Evolutionary conservation across 2,888 invertebrate genomes (phyloP).

Genomic region (Andrena hattorfiana): DNA sequence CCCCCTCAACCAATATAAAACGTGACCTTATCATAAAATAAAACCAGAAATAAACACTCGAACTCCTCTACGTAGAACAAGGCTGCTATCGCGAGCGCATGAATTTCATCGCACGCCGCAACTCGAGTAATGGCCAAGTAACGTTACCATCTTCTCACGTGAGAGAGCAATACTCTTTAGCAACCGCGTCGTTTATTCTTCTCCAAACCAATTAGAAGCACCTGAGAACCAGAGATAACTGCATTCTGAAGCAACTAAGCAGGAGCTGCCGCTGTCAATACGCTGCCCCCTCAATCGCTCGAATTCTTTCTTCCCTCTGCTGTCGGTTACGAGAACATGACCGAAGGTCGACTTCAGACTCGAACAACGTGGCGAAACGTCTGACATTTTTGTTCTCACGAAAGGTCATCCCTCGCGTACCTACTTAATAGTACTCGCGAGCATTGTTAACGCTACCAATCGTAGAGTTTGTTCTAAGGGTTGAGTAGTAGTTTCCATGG

Average conservation of each 20-base stretch:
- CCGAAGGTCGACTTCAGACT: constrained; percentile 43
- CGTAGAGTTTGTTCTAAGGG: neutral
- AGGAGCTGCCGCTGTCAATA: constrained; percentile 25
- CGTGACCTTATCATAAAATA: too few relatives aligned
- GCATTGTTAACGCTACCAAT: neutral
- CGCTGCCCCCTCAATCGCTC: neutral
- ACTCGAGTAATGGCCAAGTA: constrained; percentile 27
- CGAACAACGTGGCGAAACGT: constrained; percentile 15
- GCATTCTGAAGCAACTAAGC: constrained; percentile 31
- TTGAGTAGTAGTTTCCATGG: neutral
- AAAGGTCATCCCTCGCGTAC: constrained; percentile 13
- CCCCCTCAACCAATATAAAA: too few relatives aligned
- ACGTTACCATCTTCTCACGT: constrained; percentile 49
- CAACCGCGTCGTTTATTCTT: constrained; percentile 48
- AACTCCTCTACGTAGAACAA: neutral
- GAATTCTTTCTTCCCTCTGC: constrained; percentile 25
- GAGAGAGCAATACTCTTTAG: constrained; percentile 50
- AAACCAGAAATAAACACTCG: too few relatives aligned
- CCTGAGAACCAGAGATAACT: constrained; percentile 49
- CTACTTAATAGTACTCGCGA: neutral
- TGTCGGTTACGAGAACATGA: constrained; percentile 22
- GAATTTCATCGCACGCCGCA: constrained; percentile 40
- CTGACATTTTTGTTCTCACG: neutral
- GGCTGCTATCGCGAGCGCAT: constrained; percentile 24
- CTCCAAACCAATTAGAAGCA: constrained; percentile 60